phyloP scores from a whole-genome alignment of 1,140 invertebrate species.

The Aphaenogaster ashmeadi region DNA sequence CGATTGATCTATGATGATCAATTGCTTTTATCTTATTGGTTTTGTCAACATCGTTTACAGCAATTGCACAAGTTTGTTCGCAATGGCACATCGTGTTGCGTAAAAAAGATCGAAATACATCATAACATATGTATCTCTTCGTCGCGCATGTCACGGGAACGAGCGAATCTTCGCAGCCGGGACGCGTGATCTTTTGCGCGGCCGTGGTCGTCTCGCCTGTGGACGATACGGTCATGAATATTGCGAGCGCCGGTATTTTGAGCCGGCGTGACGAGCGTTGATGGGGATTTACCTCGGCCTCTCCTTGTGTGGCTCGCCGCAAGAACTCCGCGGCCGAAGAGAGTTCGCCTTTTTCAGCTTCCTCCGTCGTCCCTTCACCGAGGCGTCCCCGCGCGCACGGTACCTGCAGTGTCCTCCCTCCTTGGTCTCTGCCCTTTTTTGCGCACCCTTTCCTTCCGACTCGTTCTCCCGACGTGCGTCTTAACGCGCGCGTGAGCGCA shows the following conservation, averaged over 20 bases:
- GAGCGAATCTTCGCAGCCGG: slow-evolving; percentile 2
- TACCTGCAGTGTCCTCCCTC: background rate
- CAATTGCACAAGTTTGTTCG: background rate
- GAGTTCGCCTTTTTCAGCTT: slow-evolving; percentile 76
- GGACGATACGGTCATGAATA: slow-evolving; percentile 79
- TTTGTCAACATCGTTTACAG: background rate
- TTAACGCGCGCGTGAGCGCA: slow-evolving; percentile 55
- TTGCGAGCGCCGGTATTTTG: slow-evolving; percentile 82
- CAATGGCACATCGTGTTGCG: background rate
- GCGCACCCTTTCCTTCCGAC: slow-evolving; percentile 15
- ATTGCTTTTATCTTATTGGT: background rate
- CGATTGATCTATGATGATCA: slow-evolving; percentile 4
- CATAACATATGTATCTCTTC: background rate
- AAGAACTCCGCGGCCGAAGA: slow-evolving; percentile 75
- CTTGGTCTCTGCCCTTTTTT: slow-evolving; percentile 36
- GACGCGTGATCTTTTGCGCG: background rate
- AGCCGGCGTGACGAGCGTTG: slow-evolving; percentile 84
- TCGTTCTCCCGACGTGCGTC: slow-evolving; percentile 2
- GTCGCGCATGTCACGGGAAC: slow-evolving; percentile 1
- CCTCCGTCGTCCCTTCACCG: slow-evolving; percentile 65
- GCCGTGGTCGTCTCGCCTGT: slow-evolving; percentile 14
- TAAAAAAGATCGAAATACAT: background rate
- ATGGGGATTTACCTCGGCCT: slow-evolving; percentile 79
- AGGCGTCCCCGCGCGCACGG: background rate
- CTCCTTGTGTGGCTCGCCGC: slow-evolving; percentile 83